phyloP scores from a whole-genome alignment of 2,113 vertebrate genomes.

The Semnornis frantzii region DNA sequence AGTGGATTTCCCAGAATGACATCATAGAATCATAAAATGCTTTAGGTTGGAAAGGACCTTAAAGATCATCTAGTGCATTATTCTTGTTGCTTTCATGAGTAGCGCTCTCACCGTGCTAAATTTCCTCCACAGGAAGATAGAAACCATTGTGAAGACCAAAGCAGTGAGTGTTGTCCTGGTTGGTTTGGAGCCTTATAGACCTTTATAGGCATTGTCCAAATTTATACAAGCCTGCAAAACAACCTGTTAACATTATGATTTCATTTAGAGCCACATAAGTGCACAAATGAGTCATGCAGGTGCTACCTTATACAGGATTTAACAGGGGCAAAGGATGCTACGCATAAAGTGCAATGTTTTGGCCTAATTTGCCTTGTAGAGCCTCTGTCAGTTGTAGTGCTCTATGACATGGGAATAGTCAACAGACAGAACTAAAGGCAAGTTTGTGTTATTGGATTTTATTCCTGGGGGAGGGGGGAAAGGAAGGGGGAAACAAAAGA shows the following conservation, averaged over 20 bases:
- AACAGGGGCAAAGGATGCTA: background rate
- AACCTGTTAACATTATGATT: background rate
- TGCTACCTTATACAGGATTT: background rate
- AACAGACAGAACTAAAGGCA: background rate
- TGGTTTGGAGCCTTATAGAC: background rate
- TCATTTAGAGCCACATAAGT: background rate
- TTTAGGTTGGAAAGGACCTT: too few species aligned
- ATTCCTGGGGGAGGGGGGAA: background rate
- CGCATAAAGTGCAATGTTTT: background rate
- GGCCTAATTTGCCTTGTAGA: background rate
- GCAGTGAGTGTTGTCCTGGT: background rate
- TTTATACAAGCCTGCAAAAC: background rate
- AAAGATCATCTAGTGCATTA: background rate
- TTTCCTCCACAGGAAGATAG: background rate
- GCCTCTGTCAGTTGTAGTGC: accelerated
- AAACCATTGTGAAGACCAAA: background rate
- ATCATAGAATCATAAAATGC: background rate
- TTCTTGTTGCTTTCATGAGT: background rate
- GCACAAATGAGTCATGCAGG: background rate
- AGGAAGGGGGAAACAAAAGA: background rate
- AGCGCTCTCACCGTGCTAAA: background rate
- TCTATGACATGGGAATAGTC: background rate
- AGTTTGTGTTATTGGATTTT: background rate
- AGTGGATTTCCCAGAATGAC: background rate
- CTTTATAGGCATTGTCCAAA: background rate